A percentile compares a stretch with the other conserved stretches of the same genome.
Evolutionary conservation across 2,113 vertebrate species (phyloP).

Genomic region (Crotophaga sulcirostris): DNA sequence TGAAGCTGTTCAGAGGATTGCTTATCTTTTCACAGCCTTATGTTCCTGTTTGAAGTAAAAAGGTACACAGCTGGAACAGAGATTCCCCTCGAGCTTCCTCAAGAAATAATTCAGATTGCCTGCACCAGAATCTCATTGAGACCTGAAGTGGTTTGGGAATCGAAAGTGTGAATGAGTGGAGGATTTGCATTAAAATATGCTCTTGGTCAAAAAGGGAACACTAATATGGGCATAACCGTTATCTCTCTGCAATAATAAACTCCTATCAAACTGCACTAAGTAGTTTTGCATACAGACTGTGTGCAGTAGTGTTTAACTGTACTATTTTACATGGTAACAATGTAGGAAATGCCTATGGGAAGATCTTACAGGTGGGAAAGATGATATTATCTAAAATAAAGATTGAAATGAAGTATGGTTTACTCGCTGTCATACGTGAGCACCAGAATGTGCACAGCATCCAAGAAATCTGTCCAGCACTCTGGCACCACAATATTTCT

Average conservation of each 20-base stretch:
- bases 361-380: background rate
- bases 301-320: background rate
- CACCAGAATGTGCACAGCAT: fast-evolving
- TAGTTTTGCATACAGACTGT: background rate
- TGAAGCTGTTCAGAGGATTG: background rate
- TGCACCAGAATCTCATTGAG: background rate
- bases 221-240: background rate
- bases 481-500: background rate
- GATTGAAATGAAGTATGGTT: background rate
- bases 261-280: background rate
- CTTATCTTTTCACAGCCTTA: background rate
- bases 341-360: background rate
- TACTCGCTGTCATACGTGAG: background rate
- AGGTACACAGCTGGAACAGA: background rate
- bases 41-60: background rate
- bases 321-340: background rate
- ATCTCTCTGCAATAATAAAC: background rate
- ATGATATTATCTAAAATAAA: background rate
- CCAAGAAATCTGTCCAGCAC: background rate
- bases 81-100: background rate
- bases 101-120: background rate
- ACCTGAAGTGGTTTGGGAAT: background rate
- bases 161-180: background rate
- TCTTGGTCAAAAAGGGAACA: background rate
- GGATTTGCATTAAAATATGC: background rate